Evolutionary conservation across 2,797 vertebrate genomes (phyloP).

Genomic region (Geotrypetes seraphini): DNA sequence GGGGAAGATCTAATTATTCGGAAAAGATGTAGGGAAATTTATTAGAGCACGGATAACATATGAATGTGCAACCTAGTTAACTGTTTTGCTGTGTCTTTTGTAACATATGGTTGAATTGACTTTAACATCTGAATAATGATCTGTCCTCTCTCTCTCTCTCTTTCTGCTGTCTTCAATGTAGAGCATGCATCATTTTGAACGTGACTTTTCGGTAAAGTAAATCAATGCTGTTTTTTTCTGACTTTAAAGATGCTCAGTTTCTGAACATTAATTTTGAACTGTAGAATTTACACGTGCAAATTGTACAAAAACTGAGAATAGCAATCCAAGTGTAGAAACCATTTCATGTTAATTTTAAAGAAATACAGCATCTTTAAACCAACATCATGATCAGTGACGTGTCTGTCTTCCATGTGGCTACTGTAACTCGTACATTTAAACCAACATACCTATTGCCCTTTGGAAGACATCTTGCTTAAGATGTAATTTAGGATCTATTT

Average conservation of each 20-base stretch:
- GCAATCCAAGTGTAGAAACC: constrained; percentile 10
- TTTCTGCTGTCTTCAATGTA: constrained; percentile 77
- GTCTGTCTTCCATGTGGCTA: no score
- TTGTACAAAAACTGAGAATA: constrained; percentile 10
- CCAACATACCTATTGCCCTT: no score
- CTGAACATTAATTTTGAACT: constrained; percentile 26
- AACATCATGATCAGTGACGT: constrained; percentile 18
- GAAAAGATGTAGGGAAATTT: not conserved
- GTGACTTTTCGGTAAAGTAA: constrained; percentile 92
- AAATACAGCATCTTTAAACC: constrained; percentile 52
- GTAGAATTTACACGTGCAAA: constrained; percentile 12
- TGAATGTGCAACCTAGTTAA: constrained; percentile 3
- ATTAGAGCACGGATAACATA: constrained; percentile 1
- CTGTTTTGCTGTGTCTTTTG: no score
- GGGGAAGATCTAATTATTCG: no score
- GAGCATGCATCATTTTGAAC: constrained; percentile 97
- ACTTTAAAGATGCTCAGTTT: constrained; percentile 73
- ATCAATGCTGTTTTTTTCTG: constrained; percentile 58
- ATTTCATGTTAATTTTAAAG: constrained; percentile 17
- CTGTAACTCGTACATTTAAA: no score
- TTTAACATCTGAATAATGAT: constrained; percentile 48
- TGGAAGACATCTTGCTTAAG: no score
- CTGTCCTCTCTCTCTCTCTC: constrained; percentile 44
- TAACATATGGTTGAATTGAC: no score
- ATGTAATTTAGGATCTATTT: no score